These are phyloP conservation scores for Fulica atra DNA, from an alignment of 2,113 vertebrate species.

Conservation along the genomic window DNA sequence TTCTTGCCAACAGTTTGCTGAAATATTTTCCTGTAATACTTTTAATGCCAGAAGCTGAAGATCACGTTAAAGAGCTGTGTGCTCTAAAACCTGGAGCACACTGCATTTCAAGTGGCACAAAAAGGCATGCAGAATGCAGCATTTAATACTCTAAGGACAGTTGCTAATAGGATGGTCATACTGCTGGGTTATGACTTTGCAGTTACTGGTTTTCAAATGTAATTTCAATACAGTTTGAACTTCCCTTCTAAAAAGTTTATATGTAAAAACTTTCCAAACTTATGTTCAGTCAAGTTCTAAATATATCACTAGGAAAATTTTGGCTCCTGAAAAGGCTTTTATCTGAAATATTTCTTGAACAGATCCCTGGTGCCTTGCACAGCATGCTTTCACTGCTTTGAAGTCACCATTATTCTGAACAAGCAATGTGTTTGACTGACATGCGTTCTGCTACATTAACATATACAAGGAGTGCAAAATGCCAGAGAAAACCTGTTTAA, in stretches of 20 bases:
- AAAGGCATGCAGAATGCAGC: not conserved
- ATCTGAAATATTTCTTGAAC: not conserved
- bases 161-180: not conserved
- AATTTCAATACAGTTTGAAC: not conserved
- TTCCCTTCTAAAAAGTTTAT: not conserved
- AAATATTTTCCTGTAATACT: not conserved
- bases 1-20: not conserved
- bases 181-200: not conserved
- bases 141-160: not conserved
- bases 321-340: not conserved
- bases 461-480: not conserved
- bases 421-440: not conserved
- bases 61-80: accelerated
- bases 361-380: not conserved
- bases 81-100: accelerated
- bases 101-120: not conserved
- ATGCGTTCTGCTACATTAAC: not conserved
- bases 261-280: not conserved
- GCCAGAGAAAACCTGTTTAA: not conserved
- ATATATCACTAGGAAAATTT: not conserved
- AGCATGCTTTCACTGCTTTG: not conserved
- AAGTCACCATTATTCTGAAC: not conserved
- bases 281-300: not conserved
- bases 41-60: not conserved
- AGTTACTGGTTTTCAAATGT: not conserved